Evolutionary conservation across 2,113 vertebrate species (phyloP).

Genomic region (Heptranchias perlo): DNA sequence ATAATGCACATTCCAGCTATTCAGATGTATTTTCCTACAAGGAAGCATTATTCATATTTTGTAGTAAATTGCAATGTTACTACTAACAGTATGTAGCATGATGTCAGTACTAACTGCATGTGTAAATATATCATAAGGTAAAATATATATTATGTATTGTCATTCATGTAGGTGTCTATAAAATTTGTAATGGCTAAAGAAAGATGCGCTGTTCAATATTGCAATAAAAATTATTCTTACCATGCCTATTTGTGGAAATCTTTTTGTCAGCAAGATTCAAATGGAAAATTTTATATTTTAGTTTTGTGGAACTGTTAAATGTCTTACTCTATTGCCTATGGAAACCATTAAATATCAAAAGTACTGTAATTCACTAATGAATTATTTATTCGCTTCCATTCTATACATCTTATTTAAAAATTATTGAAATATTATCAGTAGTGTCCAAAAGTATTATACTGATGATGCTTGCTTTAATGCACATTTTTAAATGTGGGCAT

Average conservation of each 20-base stretch:
- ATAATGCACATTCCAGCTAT: constrained; percentile 52
- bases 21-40: constrained; percentile 54
- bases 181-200: constrained; percentile 69
- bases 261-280: not conserved
- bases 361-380: not conserved
- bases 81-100: constrained; percentile 83
- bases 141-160: constrained; percentile 65
- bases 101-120: constrained; percentile 76
- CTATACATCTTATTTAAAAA: not conserved
- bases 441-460: not conserved
- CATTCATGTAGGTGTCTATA: constrained; percentile 69
- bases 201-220: constrained; percentile 76
- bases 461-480: not conserved
- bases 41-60: constrained; percentile 55
- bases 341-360: not conserved
- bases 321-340: not conserved
- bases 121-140: constrained; percentile 65
- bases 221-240: constrained; percentile 87
- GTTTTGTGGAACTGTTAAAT: not conserved
- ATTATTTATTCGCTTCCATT: not conserved
- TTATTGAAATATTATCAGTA: not conserved
- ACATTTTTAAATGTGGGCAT: not conserved
- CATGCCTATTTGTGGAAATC: constrained; percentile 43
- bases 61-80: constrained; percentile 53
- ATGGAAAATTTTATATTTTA: not conserved